Evolutionary conservation across 2,113 vertebrate genomes (phyloP), one percentile per base, ranked within the genome.

Genomic region (Xenopus laevis): DNA sequence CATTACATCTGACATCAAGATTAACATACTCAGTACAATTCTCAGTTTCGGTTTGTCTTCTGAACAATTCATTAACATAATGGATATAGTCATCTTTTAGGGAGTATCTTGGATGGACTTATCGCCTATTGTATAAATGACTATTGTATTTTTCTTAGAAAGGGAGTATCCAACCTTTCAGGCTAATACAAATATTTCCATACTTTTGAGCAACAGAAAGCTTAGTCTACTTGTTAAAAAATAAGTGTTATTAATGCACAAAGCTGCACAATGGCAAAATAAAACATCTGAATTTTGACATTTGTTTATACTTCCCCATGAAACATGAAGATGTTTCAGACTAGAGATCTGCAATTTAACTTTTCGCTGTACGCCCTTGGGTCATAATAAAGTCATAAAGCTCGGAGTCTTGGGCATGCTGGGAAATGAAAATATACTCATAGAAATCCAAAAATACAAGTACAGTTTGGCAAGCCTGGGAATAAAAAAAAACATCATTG

Each of bases 41-140:
- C 33, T 40, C 33, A 40, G 27, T 66, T 58, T 73, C 44, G 45
- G 17, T 73, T 65, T 65, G 52, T 58, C 53, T 9, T 53, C 27
- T 73, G 57, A 58, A 57, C 20, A 40, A 62, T 21, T 33, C 71
- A 71, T 73, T 66, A 40, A 57, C 62, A 58, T 66, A 73, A 66
- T 58, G 15, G 58, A 33, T 73, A 46, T 53, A 52, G 46, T 73
- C 66, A 73, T 46, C 63, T 65, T 57, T 73, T 18, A 12, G 52
- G 46, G 20, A 27, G 18, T 12, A 61, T 57, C 27, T 55, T 72
- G 71, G 71, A 65, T 52, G 70, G 45, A 33, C 17, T 45, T 45
- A 12, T 12, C 58, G 17, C 27, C 7, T 21, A 63, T 59, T 71
- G 58, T 52, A 52, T 47, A 71, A n/a, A 63, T 15, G 44, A 52